Evolutionary conservation across 2,797 vertebrate species (phyloP).

Genomic region (Galagoides demidoff): DNA sequence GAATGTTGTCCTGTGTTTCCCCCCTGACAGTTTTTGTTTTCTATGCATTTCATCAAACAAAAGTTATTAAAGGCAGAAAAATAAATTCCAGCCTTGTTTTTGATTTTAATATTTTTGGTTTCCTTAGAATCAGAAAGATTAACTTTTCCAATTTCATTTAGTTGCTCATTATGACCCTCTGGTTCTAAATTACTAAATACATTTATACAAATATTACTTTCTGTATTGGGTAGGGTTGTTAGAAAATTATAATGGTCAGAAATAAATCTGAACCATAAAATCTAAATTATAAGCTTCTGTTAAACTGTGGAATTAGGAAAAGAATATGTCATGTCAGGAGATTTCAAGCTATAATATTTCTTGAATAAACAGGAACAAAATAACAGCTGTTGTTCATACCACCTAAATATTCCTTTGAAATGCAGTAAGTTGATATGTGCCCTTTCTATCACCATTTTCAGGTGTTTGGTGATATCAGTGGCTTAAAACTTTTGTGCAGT

Average conservation of each 20-base stretch:
- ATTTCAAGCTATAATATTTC: slow-evolving; percentile 70
- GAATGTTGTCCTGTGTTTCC: not conserved
- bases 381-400: not conserved
- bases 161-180: slow-evolving; percentile 70
- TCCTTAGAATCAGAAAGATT: slow-evolving; percentile 78
- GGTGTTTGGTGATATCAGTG: slow-evolving; percentile 90
- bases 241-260: slow-evolving; percentile 79
- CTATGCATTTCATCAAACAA: slow-evolving; percentile 28
- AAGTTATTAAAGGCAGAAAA: slow-evolving; percentile 67
- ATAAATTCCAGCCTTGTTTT: slow-evolving; percentile 54
- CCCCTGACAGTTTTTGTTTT: not conserved
- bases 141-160: slow-evolving; percentile 80
- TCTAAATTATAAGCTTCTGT: slow-evolving; percentile 76
- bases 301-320: slow-evolving; percentile 79
- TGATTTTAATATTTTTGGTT: slow-evolving; percentile 61
- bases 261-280: slow-evolving; percentile 83
- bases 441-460: slow-evolving; percentile 81
- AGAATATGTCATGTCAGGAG: slow-evolving; percentile 77
- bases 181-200: slow-evolving; percentile 77
- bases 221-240: slow-evolving; percentile 78
- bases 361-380: not conserved
- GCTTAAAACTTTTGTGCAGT: slow-evolving; percentile 70
- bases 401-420: slow-evolving; percentile 4
- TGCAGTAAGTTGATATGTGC: not conserved
- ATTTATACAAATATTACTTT: slow-evolving; percentile 69